Evolutionary conservation across 2,888 invertebrate genomes (phyloP), one percentile per base, ranked within the genome.

Genomic region (Pristionchus entomophagus): DNA sequence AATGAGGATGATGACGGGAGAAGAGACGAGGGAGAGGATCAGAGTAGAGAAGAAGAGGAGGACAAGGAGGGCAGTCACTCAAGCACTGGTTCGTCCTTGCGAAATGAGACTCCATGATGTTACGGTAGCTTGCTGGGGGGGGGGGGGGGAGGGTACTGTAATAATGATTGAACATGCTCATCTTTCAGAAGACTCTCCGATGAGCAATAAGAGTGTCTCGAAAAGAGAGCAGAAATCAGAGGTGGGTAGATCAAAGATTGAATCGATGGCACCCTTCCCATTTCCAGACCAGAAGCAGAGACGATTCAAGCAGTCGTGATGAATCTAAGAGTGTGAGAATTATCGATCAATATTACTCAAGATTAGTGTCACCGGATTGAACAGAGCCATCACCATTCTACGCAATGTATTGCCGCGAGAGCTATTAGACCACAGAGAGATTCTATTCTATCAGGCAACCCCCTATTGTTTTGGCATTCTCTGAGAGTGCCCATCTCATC

Each of bases 281-380:
- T 82, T 82, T 59, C 3, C 82, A 59, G 82, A 53, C 32, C 19
- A 14, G 59, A 38, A 82, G 59, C 41, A 26, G 83, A 65, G 83
- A 45, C 14, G 49, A 84, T 49, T 65, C 65, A 45, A 65, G 41
- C 65, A 65, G 65, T 32, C 59, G 83, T 29, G 83, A 84, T 32
- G 65, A 84, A 17, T 49, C 83, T 12, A 84, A 84, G 62, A 84
- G 83, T 84, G 83, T 84, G 41, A 80, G 80, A 45, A 49, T 26
- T 53, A 49, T 53, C 10, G 80, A 65, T n/a, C n/a, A n/a, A n/a
- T n/a, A n/a, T n/a, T n/a, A n/a, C n/a, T n/a, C 6, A 59, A 59
- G n/a, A 26, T n/a, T 8, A 59, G 59, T 19, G 6, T 6, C 6
- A 26, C 59, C 26, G n/a, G 59, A 59, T 59, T 59, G 26, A 19